Evolutionary conservation across 2,113 vertebrate genomes (phyloP), one percentile per base, ranked within the genome.

Genomic region (Scalopus aquaticus): DNA sequence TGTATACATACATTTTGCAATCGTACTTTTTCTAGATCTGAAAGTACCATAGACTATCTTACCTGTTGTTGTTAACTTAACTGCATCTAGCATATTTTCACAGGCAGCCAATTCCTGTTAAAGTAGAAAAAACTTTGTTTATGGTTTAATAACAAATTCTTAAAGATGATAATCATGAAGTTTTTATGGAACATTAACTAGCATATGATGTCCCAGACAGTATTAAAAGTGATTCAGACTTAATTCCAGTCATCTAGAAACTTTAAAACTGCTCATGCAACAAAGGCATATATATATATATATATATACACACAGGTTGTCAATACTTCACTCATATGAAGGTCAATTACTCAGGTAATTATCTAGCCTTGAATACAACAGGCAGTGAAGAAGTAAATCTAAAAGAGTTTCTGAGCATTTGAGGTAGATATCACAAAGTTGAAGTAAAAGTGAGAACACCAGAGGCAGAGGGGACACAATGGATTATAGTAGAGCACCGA

Each of bases 51-150:
- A 85, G 51, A 74, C 80, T 87, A 83, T 42, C 93, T 98, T 97
- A 98, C 96, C 96, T 79, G 30, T 60, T 80, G 35, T 95, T 96
- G 96, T 98, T 97, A 97, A 35, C 56, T 72, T 92, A 46, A 97
- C 95, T 58, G 70, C 44, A 28, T 93, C 77, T 77, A 76, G 60
- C 81, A 46, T 96, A 39, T 97, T 96, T 97, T 97, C 96, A 62
- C 86, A 92, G 93, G 96, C 93, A 96, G 91, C 98, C n/a, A 94
- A 58, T 90, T 98, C 97, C 96, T 98, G 91, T 94, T 64, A 95
- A 95, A 94, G 56, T 51, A 94, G 35, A 96, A 58, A 95, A 97
- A 93, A 35, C 11, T 42, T 93, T 95, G 42, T 90, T 96, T 91
- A 60, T 74, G 19, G 46, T 77, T 94, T 82, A 72, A 11, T 88